Base-by-base conservation (phyloP, 2,113 vertebrate genomes). In the Tragulus kanchil region DNA sequence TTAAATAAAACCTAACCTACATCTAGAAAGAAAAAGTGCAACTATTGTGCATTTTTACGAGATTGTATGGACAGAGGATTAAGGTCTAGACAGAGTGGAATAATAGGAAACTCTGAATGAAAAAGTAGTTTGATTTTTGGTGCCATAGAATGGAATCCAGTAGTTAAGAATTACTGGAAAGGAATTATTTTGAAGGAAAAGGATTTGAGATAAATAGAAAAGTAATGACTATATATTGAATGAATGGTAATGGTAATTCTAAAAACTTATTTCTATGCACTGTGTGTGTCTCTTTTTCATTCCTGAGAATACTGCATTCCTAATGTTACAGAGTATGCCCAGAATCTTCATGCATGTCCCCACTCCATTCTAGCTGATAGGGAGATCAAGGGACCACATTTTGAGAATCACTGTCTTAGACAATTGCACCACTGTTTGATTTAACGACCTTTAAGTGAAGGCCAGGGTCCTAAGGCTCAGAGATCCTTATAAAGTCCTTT, bases 21-120 rank as follows among this genome's bases (percentile, higher is more conserved):
- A 0, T 84, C 85, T 90, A 85, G 67, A 79, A 89, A 81, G 71
- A 89, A 86, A 89, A n/a, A 28, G 23, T 93, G 9, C 10, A 96
- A 65, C 61, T 87, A 9, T 87, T 87, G 15, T 59, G 1, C 71
- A 36, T 94, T 95, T 88, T 87, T 92, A 50, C 16, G 95, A 71
- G 50, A 61, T 84, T 67, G 54, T 67, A 9, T 48, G 77, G 81
- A 23, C 54, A 65, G 56, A 81, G 17, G 36, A 91, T 94, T 93
- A 86, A 89, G 28, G 36, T 91, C 64, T 92, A 85, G 36, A 79
- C 87, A 78, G 69, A 89, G 6, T 93, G 26, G 65, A 93, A 77
- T 93, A 95, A 77, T 85, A 89, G 45, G 19, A 77, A 86, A 91
- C 36, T 59, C 28, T 85, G 62, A 97, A 56, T 62, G 28, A 95